phyloP scores from a whole-genome alignment of 2,888 invertebrate species.

The Pterostichus madidus region DNA sequence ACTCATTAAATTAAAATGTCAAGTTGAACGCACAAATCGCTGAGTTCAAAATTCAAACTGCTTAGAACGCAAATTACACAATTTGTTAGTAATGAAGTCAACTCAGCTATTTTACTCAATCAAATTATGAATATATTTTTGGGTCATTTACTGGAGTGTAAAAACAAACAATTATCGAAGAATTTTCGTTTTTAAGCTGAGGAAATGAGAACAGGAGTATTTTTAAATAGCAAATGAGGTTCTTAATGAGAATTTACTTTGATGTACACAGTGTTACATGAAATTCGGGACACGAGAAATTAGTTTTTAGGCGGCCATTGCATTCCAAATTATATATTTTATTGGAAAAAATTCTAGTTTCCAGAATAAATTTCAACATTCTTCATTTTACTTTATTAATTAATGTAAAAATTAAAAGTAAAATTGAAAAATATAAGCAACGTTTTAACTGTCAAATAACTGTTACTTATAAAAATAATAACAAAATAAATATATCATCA shows the following conservation, averaged over 20 bases:
- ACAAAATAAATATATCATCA: too few relatives aligned
- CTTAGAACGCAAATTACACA: conserved; percentile 30
- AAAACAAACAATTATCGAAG: conserved; percentile 25
- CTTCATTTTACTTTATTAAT: too few relatives aligned
- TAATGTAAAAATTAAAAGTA: too few relatives aligned
- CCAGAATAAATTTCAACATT: too few relatives aligned
- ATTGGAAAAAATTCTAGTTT: too few relatives aligned
- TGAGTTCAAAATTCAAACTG: conserved; percentile 35
- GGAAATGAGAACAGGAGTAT: conserved; percentile 12
- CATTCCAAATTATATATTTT: too few relatives aligned
- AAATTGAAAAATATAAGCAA: too few relatives aligned
- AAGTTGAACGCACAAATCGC: conserved; percentile 49
- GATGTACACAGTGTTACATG: neutral
- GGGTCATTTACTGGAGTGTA: conserved; percentile 20
- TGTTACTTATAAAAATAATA: too few relatives aligned
- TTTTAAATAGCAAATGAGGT: conserved; percentile 24
- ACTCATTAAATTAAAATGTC: conserved; percentile 52
- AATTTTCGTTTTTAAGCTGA: conserved; percentile 1
- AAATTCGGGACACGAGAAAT: too few relatives aligned
- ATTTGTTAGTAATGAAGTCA: conserved; percentile 15
- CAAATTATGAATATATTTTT: conserved; percentile 15
- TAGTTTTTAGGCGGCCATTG: too few relatives aligned
- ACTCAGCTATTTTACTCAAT: neutral
- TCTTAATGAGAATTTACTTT: neutral
- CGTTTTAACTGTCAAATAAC: too few relatives aligned